Evolutionary conservation across 2,797 vertebrate genomes (phyloP).

Genomic region (Oreochromis grahami): DNA sequence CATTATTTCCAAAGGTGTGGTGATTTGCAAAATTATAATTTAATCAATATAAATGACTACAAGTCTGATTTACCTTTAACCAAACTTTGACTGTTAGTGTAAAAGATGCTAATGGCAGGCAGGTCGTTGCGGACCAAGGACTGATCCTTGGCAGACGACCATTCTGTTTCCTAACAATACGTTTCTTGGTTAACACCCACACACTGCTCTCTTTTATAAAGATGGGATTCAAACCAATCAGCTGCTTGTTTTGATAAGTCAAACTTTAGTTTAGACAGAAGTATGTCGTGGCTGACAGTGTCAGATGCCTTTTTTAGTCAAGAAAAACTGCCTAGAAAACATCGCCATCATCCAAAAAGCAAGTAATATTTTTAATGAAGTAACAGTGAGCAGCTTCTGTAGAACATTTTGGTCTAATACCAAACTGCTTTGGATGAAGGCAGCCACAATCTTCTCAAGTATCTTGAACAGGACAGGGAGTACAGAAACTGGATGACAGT

Average conservation of each 20-base stretch:
- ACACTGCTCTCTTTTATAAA: neutral
- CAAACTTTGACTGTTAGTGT: neutral
- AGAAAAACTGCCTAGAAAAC: neutral
- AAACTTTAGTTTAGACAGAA: neutral
- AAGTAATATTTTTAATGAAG: neutral
- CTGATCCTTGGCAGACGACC: rapidly evolving
- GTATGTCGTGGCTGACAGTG: neutral
- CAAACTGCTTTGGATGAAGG: neutral
- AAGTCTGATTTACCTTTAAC: neutral
- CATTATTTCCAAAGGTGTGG: neutral
- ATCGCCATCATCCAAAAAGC: neutral
- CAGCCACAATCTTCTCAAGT: neutral
- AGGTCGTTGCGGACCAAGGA: neutral
- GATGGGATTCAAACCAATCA: neutral
- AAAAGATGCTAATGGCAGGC: neutral
- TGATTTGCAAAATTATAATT: neutral
- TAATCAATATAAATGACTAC: neutral
- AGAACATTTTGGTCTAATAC: neutral
- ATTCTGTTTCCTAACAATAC: neutral
- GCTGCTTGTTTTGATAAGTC: neutral
- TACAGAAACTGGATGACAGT: neutral
- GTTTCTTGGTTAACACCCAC: neutral
- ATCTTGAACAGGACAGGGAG: neutral
- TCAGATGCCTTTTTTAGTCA: neutral
- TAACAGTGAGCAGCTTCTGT: neutral